A percentile compares a stretch with the other conserved stretches of the same genome.
phyloP scores from a whole-genome alignment of 1,140 invertebrate genomes.

The Acromyrmex charruanus region DNA sequence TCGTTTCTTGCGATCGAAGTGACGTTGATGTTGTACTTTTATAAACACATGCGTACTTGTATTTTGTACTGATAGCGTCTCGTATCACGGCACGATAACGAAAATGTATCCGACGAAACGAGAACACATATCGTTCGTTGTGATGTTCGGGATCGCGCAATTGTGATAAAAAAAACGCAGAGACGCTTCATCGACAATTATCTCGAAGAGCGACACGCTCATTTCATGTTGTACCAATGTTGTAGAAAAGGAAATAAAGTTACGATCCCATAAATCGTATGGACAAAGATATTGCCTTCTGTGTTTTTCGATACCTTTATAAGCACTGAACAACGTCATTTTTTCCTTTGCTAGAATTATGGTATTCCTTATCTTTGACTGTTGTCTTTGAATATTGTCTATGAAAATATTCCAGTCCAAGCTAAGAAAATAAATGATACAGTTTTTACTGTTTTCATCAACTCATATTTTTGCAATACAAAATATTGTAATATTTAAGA shows the following conservation, averaged over 20 bases:
- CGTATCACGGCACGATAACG: neutral
- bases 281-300: slow-evolving; percentile 20
- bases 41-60: slow-evolving; percentile 77
- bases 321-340: neutral
- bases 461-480: too few relatives aligned
- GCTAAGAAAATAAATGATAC: too few relatives aligned
- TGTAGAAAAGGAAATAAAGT: slow-evolving; percentile 70
- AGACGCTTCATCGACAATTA: slow-evolving; percentile 48
- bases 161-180: neutral
- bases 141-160: slow-evolving; percentile 36
- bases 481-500: too few relatives aligned
- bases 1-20: slow-evolving; percentile 60
- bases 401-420: too few relatives aligned
- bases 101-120: slow-evolving; percentile 36
- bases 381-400: too few relatives aligned
- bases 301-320: neutral
- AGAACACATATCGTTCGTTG: slow-evolving; percentile 48
- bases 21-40: slow-evolving; percentile 78
- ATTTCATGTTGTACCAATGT: slow-evolving; percentile 68
- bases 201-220: slow-evolving; percentile 51
- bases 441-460: too few relatives aligned
- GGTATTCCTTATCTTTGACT: neutral
- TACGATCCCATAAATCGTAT: slow-evolving; percentile 64
- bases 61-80: slow-evolving; percentile 69
- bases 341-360: neutral